phyloP scores from a whole-genome alignment of 92 coral and sea anemone species.

The Zoanthus sociatus region DNA sequence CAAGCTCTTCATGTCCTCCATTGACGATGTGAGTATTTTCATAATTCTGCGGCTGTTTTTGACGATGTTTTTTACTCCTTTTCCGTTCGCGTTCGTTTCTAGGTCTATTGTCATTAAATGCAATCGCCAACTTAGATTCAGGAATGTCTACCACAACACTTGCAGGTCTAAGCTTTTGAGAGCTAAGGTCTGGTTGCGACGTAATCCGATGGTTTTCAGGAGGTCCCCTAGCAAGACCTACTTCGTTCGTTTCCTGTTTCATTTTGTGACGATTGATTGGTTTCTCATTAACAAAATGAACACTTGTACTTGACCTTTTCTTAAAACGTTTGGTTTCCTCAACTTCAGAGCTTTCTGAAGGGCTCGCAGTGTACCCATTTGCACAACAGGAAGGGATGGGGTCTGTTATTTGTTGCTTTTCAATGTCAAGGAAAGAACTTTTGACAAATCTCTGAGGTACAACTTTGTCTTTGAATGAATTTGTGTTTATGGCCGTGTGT shows the following conservation, averaged over 20 bases:
- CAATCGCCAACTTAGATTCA: neutral
- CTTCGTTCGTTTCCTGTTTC: constrained; percentile 14
- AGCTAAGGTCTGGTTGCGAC: constrained; percentile 34
- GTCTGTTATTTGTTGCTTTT: constrained; percentile 12
- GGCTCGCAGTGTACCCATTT: neutral
- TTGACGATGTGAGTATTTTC: neutral
- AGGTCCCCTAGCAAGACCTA: constrained; percentile 5
- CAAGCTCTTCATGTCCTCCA: too few relatives aligned
- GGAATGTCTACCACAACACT: constrained; percentile 22
- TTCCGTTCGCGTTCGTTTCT: neutral
- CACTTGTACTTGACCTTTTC: constrained; percentile 56
- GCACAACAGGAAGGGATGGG: neutral
- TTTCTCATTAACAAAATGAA: constrained; percentile 66
- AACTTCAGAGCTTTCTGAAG: constrained; percentile 21
- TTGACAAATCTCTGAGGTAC: neutral
- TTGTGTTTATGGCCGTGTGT: neutral
- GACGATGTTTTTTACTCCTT: neutral
- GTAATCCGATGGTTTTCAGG: constrained; percentile 4
- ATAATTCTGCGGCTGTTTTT: neutral
- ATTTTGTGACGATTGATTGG: constrained; percentile 4
- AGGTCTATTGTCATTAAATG: neutral
- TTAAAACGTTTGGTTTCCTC: neutral
- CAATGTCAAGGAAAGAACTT: constrained; percentile 12
- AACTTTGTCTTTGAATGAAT: neutral
- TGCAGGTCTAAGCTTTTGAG: neutral